Base-by-base conservation (phyloP, 2,113 vertebrate species). In the Litocranius walleri region DNA sequence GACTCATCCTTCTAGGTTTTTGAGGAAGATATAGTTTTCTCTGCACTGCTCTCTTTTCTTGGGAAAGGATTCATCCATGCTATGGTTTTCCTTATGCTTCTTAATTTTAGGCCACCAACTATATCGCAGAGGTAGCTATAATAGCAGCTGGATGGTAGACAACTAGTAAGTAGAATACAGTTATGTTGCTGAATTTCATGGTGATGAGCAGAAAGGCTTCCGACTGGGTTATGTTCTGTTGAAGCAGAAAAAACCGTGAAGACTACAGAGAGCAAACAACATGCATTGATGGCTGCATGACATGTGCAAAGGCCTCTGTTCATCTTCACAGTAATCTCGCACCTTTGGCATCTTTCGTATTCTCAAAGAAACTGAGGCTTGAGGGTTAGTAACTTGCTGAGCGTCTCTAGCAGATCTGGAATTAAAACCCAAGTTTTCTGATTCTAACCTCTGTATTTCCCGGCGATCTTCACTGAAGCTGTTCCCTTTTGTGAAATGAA, bases 251-350 rank as follows among this genome's bases (percentile, higher is more conserved):
- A 87, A 25, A 19, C 13, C n/a, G 5, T 8, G 9, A 67, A 7
- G 36, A 3, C 45, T 33, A 6, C 67, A 74, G 0, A 48, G 13
- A 43, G 16, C 15, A 48, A 59, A 6, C 12, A 40, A 5, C 11
- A 8, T 5, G 4, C 21, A 5, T 5, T 48, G 29, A 30, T 4
- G 3, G 6, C 15, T 10, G 9, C 19, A 19, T 27, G 3, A 14
- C 57, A 5, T 23, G 2, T 7, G 16, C 83, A 82, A 1, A 86
- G 29, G 27, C 40, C 5, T 85, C 30, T 52, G 25, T 87, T 71
- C 14, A 23, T 67, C 83, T 17, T 67, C 77, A 71, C 6, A 6
- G 25, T 67, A 40, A 15, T 40, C 48, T 77, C 0, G 1, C 33
- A 52, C 40, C 11, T 1, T 56, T 61, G 11, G 27, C n/a, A 40